Base-by-base conservation (phyloP, 2,888 invertebrate genomes). In the Drosophila affinis region DNA sequence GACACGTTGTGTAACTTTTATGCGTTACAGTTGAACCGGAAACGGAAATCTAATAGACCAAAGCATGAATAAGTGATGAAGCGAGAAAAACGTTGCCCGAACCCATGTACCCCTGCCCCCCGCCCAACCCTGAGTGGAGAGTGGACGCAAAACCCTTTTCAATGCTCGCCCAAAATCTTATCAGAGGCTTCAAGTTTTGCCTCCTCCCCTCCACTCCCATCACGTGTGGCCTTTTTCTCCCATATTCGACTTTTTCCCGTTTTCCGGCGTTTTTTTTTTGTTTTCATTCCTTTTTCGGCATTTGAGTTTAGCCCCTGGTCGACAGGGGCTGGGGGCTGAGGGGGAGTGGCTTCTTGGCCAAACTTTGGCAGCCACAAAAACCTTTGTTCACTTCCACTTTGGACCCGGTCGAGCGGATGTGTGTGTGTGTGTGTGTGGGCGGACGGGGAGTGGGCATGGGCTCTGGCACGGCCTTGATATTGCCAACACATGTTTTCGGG, bases 11-110 rank as follows among this genome's bases (percentile, higher is more conserved):
- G 68, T 65, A 77, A 81, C 81, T 79, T 87, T 78, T 69, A 73
- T 81, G 80, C 73, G 72, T 77, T 82, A 76, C 85, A 78, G 87
- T 79, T 87, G 76, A 87, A 87, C 87, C 86, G 85, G 88, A 85
- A 85, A 87, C 85, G 85, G 85, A 87, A 87, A 85, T 85, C 85
- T 87, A 85, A 85, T 87, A 85, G 85, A 87, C 87, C 85, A 85
- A 85, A 80, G 83, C 87, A 83, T 83, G 83, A 87, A 83, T 83
- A 83, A 87, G 83, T 83, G 83, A 83, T 83, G 83, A 83, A 87
- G 87, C 87, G 83, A 83, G 87, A 83, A 83, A 83, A 82, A 75
- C 39, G 70, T 62, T 47, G 53, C 67, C 67, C 53, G 24, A 49
- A 49, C 39, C 39, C 39, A 5, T 9, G 39, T 18, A 1, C 34